A percentile compares a stretch with the other conserved stretches of the same genome.
Evolutionary conservation across 1,140 invertebrate genomes (phyloP).

Genomic region (Manduca sexta): DNA sequence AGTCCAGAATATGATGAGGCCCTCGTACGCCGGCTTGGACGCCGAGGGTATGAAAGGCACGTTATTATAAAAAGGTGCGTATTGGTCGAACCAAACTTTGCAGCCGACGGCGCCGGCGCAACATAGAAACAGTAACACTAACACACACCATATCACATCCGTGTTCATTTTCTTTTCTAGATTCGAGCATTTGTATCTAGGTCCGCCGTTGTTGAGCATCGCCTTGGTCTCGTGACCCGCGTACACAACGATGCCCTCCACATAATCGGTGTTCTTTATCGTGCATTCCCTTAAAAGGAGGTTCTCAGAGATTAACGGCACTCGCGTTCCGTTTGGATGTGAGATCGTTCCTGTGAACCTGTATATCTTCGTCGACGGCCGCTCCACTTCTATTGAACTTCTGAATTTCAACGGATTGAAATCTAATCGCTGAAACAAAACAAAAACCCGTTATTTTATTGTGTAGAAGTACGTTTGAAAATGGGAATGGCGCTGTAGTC

Average conservation of each 20-base stretch:
- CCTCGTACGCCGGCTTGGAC: conserved; percentile 81
- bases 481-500: background rate
- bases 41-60: conserved; percentile 78
- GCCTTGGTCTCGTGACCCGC: conserved; percentile 98
- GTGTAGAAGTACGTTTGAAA: too few species aligned
- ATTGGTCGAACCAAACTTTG: conserved; percentile 83
- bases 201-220: conserved; percentile 97
- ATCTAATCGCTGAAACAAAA: conserved; percentile 73
- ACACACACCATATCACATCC: conserved; percentile 97
- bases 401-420: conserved; percentile 89
- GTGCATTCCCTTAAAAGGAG: conserved; percentile 94
- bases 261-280: conserved; percentile 90
- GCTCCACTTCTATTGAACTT: conserved; percentile 90
- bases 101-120: conserved; percentile 92
- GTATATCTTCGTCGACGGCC: conserved; percentile 96
- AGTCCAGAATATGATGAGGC: conserved; percentile 94
- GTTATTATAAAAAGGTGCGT: conserved; percentile 29
- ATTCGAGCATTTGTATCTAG: conserved; percentile 94
- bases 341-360: conserved; percentile 93
- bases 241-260: conserved; percentile 98
- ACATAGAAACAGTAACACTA: conserved; percentile 93
- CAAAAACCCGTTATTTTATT: background rate
- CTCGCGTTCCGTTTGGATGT: conserved; percentile 83
- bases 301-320: conserved; percentile 94
- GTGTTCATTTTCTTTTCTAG: conserved; percentile 95